Conservation (phyloP, 2,888 invertebrate genomes). For the Leucoma salicis region DNA sequence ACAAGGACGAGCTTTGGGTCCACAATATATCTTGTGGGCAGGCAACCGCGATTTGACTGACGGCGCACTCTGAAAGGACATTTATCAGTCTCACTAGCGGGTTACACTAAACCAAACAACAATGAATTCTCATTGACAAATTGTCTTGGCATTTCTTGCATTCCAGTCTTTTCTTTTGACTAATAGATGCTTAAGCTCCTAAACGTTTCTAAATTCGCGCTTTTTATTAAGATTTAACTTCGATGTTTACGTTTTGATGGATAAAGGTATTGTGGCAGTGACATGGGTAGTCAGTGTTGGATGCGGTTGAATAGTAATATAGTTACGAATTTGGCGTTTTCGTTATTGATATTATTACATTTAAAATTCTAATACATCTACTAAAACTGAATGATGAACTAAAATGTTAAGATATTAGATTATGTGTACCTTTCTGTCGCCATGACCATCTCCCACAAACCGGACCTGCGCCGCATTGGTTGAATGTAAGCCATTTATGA, state of each 20-base stretch:
- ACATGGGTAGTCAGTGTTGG: conserved; percentile 6
- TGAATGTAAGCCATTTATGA: conserved; percentile 77
- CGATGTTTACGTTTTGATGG: not conserved
- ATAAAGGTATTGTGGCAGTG: conserved; percentile 8
- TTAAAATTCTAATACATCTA: no score
- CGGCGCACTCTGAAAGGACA: conserved; percentile 80
- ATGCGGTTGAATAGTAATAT: conserved; percentile 8
- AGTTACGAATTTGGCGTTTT: not conserved
- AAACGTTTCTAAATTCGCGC: conserved; percentile 11
- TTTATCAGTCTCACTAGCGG: conserved; percentile 80
- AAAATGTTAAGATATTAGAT: no score
- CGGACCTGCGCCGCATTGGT: conserved; percentile 45
- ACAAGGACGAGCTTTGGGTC: conserved; percentile 71
- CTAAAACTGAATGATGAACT: no score
- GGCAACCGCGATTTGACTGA: conserved; percentile 82
- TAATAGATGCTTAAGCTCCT: conserved; percentile 43
- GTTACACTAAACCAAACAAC: conserved; percentile 80
- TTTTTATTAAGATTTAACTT: conserved; percentile 1
- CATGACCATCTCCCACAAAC: conserved; percentile 27
- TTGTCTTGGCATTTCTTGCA: conserved; percentile 72
- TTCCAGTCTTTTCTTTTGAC: conserved; percentile 62
- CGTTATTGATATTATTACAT: no score
- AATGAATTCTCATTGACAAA: conserved; percentile 81
- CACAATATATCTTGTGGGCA: conserved; percentile 81
- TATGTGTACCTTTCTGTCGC: no score